A percentile compares a stretch with the other conserved stretches of the same genome.
phyloP scores from a whole-genome alignment of 1,140 invertebrate species.

The Hirudo medicinalis region DNA sequence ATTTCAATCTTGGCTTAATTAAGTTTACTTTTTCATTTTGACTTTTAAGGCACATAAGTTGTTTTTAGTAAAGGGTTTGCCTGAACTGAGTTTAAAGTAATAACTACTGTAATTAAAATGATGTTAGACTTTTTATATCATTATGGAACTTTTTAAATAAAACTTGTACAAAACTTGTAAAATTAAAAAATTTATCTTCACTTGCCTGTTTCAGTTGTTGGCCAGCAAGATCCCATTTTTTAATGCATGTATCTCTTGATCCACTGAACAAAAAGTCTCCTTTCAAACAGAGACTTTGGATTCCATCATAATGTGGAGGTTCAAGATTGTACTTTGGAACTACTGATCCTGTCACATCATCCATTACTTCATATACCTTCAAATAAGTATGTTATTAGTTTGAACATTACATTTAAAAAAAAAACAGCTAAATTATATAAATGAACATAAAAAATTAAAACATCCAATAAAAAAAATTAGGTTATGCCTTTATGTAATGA shows the following conservation, averaged over 20 bases:
- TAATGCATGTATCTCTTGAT: constrained; percentile 72
- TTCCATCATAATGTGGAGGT: constrained; percentile 81
- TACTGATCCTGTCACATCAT: constrained; percentile 46
- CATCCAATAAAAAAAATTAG: neutral
- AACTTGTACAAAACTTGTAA: too few relatives aligned
- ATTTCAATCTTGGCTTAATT: too few relatives aligned
- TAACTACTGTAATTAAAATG: too few relatives aligned
- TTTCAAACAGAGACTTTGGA: constrained; percentile 59
- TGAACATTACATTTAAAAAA: neutral
- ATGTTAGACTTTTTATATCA: too few relatives aligned
- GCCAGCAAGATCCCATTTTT: constrained; percentile 65
- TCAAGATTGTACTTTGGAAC: constrained; percentile 58
- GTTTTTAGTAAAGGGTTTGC: too few relatives aligned
- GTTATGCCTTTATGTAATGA: constrained; percentile 56
- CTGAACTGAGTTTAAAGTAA: too few relatives aligned
- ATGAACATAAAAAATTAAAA: constrained; percentile 19
- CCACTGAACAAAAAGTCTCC: constrained; percentile 63
- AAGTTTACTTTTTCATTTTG: too few relatives aligned
- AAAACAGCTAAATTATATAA: constrained; percentile 13
- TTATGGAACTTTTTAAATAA: too few relatives aligned
- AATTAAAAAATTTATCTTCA: neutral
- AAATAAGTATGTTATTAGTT: constrained; percentile 5
- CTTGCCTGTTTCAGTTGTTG: constrained; percentile 54
- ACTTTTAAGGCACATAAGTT: too few relatives aligned
- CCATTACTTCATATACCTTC: constrained; percentile 52